Conservation (phyloP, 2,888 invertebrate species). For the Tachina lurida region DNA sequence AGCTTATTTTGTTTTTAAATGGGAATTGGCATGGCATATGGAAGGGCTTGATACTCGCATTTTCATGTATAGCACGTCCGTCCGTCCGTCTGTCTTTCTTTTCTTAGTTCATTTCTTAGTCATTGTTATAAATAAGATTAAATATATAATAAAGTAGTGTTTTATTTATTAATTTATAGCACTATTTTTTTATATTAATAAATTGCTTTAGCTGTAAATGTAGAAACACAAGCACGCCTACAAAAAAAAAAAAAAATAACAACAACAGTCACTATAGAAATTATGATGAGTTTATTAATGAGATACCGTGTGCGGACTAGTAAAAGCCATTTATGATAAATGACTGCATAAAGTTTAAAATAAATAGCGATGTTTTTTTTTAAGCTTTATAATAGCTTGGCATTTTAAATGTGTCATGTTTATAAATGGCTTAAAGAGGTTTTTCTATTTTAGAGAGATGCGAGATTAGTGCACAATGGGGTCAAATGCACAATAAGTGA, state of each 20-base stretch:
- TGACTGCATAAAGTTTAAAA: slow-evolving; percentile 33
- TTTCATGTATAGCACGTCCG: background rate
- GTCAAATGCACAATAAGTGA: no score
- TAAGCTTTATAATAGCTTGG: background rate
- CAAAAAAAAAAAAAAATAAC: slow-evolving; percentile 4
- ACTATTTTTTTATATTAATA: slow-evolving; percentile 27
- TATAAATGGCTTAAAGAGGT: background rate
- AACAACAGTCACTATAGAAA: background rate
- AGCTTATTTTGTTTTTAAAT: slow-evolving; percentile 10
- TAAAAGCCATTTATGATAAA: slow-evolving; percentile 43
- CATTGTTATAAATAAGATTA: slow-evolving; percentile 38
- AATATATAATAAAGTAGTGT: slow-evolving; percentile 5
- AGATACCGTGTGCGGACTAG: background rate
- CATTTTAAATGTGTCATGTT: slow-evolving; percentile 27
- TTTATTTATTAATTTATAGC: slow-evolving; percentile 34
- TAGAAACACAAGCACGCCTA: slow-evolving; percentile 48
- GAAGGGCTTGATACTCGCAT: slow-evolving; percentile 3
- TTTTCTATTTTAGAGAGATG: background rate
- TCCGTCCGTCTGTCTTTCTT: background rate
- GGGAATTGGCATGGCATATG: background rate
- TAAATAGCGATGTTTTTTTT: slow-evolving; percentile 14
- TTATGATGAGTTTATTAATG: slow-evolving; percentile 39
- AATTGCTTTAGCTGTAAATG: slow-evolving; percentile 37
- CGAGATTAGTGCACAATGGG: no score
- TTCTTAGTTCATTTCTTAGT: slow-evolving; percentile 26